Conservation (phyloP, 2,797 vertebrate species). For the Nannoperca obscura region DNA sequence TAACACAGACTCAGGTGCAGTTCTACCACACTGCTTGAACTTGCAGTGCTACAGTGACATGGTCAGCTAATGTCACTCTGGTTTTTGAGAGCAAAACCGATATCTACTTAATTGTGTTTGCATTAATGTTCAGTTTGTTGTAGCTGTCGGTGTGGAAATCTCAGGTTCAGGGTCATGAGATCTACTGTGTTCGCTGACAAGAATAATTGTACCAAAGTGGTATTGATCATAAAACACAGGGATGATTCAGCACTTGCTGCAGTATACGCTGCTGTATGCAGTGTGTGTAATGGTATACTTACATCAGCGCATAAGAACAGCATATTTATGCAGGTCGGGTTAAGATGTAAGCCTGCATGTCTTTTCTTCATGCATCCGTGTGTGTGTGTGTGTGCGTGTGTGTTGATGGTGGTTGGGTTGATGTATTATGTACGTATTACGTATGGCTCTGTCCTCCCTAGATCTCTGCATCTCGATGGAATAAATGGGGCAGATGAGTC, state of each 20-base stretch:
- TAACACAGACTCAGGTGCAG: not conserved
- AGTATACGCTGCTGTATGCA: conserved; percentile 9
- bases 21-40: not conserved
- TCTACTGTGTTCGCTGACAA: conserved; percentile 32
- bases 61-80: too few relatives aligned
- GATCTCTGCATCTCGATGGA: conserved; percentile 52
- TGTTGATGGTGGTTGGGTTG: conserved; percentile 37
- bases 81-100: not conserved
- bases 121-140: conserved; percentile 14
- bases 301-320: not conserved
- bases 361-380: conserved; percentile 1
- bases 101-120: not conserved
- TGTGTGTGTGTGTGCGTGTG: conserved; percentile 2
- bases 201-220: conserved; percentile 43
- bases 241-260: conserved; percentile 49
- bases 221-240: conserved; percentile 55
- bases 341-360: not conserved
- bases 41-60: not conserved
- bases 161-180: conserved; percentile 25
- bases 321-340: conserved; percentile 7
- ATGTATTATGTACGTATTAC: too few relatives aligned
- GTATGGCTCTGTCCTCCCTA: conserved; percentile 27
- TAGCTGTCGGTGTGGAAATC: not conserved
- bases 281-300: conserved; percentile 25
- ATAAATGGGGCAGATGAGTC: conserved; percentile 65